Evolutionary conservation across 23 tunicate species (phyloP).

Genomic region (Phallusia fumigata): DNA sequence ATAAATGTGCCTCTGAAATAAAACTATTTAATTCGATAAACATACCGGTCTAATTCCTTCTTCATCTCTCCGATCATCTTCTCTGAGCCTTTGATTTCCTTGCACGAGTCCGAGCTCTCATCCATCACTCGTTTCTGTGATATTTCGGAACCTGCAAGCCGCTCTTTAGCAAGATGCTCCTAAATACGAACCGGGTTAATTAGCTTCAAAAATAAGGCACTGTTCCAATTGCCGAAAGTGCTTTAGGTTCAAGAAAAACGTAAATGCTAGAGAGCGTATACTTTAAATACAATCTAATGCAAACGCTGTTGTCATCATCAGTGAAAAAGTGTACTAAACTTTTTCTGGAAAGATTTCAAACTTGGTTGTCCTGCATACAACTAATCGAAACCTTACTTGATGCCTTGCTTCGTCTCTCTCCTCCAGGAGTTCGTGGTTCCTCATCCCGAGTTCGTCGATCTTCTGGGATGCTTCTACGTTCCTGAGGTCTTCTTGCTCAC

Average conservation of each 20-base stretch:
- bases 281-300: no score
- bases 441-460: slow-evolving; percentile 6
- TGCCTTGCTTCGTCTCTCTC: neutral
- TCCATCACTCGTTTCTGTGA: neutral
- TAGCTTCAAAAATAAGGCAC: no score
- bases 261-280: no score
- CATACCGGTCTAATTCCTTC: neutral
- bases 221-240: no score
- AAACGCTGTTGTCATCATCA: no score
- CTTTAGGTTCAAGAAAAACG: no score
- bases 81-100: neutral
- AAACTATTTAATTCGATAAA: no score
- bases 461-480: slow-evolving; percentile 15
- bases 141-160: neutral
- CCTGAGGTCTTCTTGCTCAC: slow-evolving; percentile 12
- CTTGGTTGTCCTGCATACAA: neutral
- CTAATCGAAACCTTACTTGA: neutral
- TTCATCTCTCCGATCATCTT: neutral
- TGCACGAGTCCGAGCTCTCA: neutral
- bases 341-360: no score
- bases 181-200: neutral
- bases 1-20: no score
- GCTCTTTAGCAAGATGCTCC: neutral
- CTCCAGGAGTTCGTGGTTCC: slow-evolving; percentile 9
- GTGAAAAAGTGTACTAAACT: no score